A percentile compares a stretch with the other conserved stretches of the same genome.
Evolutionary conservation across 2,888 invertebrate genomes (phyloP).

Genomic region (Cactoblastis cactorum): DNA sequence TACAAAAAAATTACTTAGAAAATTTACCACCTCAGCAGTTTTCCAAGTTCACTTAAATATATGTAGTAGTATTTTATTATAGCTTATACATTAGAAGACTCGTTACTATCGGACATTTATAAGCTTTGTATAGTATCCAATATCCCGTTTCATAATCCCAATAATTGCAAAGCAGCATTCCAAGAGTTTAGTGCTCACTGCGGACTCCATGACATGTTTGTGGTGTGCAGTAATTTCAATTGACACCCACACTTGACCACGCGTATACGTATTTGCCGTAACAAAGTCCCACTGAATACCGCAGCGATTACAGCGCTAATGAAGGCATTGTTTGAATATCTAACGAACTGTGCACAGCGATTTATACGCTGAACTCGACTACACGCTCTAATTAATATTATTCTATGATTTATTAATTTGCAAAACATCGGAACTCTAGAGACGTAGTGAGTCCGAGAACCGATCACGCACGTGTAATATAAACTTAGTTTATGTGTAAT

Average conservation of each 20-base stretch:
- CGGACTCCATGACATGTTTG: slow-evolving; percentile 4
- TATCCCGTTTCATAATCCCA: slow-evolving; percentile 1
- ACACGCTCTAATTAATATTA: slow-evolving; percentile 32
- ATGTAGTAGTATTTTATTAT: background rate
- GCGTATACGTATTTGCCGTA: slow-evolving; percentile 23
- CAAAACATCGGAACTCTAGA: slow-evolving; percentile 7
- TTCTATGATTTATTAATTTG: slow-evolving; percentile 19
- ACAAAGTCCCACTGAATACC: slow-evolving; percentile 40
- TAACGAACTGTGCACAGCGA: slow-evolving; percentile 64
- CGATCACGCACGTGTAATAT: no score
- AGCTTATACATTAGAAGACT: background rate
- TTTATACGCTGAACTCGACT: slow-evolving; percentile 31
- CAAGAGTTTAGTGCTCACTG: background rate
- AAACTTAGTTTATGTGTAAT: no score
- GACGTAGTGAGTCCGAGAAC: no score
- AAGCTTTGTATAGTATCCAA: background rate
- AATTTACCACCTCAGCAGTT: no score
- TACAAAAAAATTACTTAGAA: no score
- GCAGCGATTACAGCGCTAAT: slow-evolving; percentile 70
- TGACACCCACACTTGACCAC: slow-evolving; percentile 24
- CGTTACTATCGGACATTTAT: background rate
- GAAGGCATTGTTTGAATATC: slow-evolving; percentile 73
- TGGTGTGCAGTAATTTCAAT: slow-evolving; percentile 16
- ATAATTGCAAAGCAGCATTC: slow-evolving; percentile 9
- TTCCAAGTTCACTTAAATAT: background rate